phyloP scores from a whole-genome alignment of 2,797 vertebrate genomes.

The Tolypeutes matacus region DNA sequence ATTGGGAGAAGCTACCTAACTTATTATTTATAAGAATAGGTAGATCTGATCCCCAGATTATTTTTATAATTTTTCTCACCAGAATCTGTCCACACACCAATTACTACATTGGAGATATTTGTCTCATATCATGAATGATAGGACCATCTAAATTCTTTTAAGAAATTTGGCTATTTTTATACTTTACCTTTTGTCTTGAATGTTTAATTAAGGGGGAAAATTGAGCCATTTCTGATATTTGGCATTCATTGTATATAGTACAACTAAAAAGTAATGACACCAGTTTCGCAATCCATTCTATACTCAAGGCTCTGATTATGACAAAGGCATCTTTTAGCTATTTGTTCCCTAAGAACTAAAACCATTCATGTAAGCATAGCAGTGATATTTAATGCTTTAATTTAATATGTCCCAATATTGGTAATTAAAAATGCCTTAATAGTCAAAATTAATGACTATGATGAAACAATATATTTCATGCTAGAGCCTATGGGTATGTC shows the following conservation, averaged over 20 bases:
- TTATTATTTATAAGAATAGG: slow-evolving; percentile 3
- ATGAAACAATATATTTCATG: slow-evolving; percentile 4
- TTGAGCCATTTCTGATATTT: not conserved
- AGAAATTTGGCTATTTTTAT: slow-evolving; percentile 22
- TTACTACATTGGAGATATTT: slow-evolving; percentile 23
- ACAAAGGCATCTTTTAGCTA: not conserved
- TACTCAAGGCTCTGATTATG: not conserved
- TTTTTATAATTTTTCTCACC: slow-evolving; percentile 32
- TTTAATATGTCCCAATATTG: slow-evolving; percentile 17
- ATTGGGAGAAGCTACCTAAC: not conserved
- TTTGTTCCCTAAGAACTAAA: slow-evolving; percentile 44
- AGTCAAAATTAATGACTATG: slow-evolving; percentile 39
- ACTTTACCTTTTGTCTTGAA: slow-evolving; percentile 37
- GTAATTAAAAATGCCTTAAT: slow-evolving; percentile 26
- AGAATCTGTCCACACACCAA: not conserved
- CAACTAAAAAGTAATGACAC: not conserved
- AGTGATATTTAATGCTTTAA: slow-evolving; percentile 26
- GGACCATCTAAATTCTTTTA: not conserved
- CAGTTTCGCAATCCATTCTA: not conserved
- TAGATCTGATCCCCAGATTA: slow-evolving; percentile 26
- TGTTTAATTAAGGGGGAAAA: slow-evolving; percentile 28
- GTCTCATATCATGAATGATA: not conserved
- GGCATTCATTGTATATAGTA: not conserved
- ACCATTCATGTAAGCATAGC: not conserved
- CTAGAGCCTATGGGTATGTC: not conserved